phyloP scores from a whole-genome alignment of 2,113 vertebrate genomes.

The Mustela lutreola region DNA sequence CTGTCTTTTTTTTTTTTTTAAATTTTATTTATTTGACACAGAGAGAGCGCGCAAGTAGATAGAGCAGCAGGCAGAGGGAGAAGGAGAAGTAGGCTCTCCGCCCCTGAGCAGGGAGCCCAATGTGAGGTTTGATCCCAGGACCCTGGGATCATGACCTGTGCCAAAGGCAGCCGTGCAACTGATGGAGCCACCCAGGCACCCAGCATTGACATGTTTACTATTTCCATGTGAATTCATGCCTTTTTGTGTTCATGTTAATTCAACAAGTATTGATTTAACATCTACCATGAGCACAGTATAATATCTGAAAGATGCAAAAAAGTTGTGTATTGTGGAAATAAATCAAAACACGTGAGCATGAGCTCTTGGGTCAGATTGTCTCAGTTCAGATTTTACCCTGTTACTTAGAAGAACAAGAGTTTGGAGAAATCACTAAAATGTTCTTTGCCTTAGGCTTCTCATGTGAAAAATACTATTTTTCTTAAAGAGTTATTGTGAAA shows the following conservation, averaged over 20 bases:
- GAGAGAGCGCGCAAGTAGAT: no score
- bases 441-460: not conserved
- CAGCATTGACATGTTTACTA: not conserved
- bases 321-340: not conserved
- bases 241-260: not conserved
- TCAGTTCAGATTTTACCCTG: not conserved
- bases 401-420: not conserved
- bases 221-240: not conserved
- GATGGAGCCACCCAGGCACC: no score
- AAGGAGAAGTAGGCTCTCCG: no score
- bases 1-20: no score
- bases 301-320: not conserved
- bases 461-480: not conserved
- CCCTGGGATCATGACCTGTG: no score
- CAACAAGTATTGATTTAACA: not conserved
- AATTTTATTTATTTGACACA: no score
- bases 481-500: not conserved
- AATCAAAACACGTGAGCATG: not conserved
- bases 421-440: not conserved
- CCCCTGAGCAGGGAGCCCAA: no score
- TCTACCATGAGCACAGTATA: not conserved
- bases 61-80: no score
- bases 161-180: no score
- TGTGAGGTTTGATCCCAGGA: no score
- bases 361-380: not conserved